A percentile compares a stretch with the other conserved stretches of the same genome.
These are phyloP conservation scores for Sogatella furcifera DNA, from an alignment of 1,140 invertebrate species.

Conservation along the genomic window DNA sequence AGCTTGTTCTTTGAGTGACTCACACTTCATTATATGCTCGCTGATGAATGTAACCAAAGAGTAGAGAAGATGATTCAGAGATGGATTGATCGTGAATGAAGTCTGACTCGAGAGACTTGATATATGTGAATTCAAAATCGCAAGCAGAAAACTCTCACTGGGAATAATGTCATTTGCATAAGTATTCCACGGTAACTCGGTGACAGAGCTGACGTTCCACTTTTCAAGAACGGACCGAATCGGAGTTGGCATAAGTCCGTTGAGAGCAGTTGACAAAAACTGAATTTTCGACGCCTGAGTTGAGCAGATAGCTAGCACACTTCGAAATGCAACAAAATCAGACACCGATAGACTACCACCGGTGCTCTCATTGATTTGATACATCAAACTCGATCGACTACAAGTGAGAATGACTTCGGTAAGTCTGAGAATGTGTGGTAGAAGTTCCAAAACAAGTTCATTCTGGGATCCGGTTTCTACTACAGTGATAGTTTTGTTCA, in stretches of 20 bases:
- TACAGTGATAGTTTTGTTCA: neutral
- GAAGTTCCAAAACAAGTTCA: slow-evolving; percentile 42
- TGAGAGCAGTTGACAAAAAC: slow-evolving; percentile 42
- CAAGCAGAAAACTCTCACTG: slow-evolving; percentile 65
- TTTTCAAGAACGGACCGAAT: slow-evolving; percentile 48
- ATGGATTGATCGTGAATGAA: slow-evolving; percentile 44
- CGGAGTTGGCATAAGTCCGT: slow-evolving; percentile 42
- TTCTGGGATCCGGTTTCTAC: slow-evolving; percentile 9
- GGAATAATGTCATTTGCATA: slow-evolving; percentile 71
- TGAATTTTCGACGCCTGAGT: slow-evolving; percentile 37
- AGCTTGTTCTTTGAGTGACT: slow-evolving; percentile 34
- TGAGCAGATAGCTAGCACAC: slow-evolving; percentile 49
- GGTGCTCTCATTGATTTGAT: slow-evolving; percentile 37
- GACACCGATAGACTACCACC: slow-evolving; percentile 36
- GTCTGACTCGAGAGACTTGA: slow-evolving; percentile 32
- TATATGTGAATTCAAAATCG: slow-evolving; percentile 32
- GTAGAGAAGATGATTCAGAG: slow-evolving; percentile 53
- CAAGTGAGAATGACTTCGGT: slow-evolving; percentile 45
- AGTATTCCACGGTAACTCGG: slow-evolving; percentile 45
- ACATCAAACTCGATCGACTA: slow-evolving; percentile 38
- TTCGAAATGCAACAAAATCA: slow-evolving; percentile 41
- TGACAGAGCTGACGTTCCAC: slow-evolving; percentile 44
- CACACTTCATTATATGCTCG: slow-evolving; percentile 47
- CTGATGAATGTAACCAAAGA: slow-evolving; percentile 54
- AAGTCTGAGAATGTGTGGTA: slow-evolving; percentile 47